Evolutionary conservation across 2,113 vertebrate species (phyloP).

Genomic region (Lucifuga dentata): DNA sequence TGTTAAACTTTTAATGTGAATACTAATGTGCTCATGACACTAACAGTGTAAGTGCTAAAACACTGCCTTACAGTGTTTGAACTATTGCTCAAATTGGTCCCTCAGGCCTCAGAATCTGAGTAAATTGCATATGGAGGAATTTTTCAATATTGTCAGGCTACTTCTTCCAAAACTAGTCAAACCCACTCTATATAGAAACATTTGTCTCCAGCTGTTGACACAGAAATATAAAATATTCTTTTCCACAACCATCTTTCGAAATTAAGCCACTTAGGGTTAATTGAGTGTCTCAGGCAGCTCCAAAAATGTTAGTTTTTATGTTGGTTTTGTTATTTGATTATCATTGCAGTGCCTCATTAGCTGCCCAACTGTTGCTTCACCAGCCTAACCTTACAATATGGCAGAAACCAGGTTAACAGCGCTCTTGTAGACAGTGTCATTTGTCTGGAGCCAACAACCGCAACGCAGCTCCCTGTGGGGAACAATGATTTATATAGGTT

Average conservation of each 20-base stretch:
- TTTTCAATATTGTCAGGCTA: not conserved
- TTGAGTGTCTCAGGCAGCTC: not conserved
- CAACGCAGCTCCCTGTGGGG: conserved; percentile 47
- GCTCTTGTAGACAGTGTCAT: conserved; percentile 12
- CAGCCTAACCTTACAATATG: conserved; percentile 4
- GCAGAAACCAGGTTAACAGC: conserved; percentile 56
- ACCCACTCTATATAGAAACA: not conserved
- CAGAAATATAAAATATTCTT: conserved; percentile 1
- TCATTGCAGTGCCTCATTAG: not conserved
- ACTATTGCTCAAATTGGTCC: not conserved
- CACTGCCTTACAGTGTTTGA: conserved; percentile 33
- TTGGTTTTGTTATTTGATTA: not conserved
- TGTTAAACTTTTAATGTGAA: not conserved
- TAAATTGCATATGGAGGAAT: not conserved
- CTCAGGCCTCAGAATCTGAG: too few species aligned
- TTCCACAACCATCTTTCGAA: conserved; percentile 4
- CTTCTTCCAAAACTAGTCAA: not conserved
- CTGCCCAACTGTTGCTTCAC: conserved; percentile 44
- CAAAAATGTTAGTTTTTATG: not conserved
- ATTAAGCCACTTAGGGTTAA: not conserved
- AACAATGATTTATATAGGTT: conserved; percentile 61
- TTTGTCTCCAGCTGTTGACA: not conserved
- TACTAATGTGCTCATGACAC: not conserved
- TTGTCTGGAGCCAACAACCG: conserved; percentile 17
- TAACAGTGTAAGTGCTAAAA: not conserved